Percentiles rank a stretch among this genome's conserved stretches.
Evolutionary conservation across 2,888 invertebrate genomes (phyloP).

Genomic region (Microplitis deprimator): DNA sequence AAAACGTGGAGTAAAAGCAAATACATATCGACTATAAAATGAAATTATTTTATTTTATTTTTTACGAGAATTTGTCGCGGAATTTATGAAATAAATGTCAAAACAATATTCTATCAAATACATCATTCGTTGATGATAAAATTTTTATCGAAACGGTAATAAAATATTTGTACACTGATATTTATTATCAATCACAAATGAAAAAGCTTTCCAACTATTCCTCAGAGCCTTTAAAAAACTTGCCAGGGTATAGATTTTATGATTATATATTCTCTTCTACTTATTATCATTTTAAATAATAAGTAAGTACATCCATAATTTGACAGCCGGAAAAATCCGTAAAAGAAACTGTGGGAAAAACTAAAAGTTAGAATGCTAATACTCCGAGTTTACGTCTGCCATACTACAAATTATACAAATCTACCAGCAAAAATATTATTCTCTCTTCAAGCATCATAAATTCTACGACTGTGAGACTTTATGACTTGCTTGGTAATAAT

Average conservation of each 20-base stretch:
- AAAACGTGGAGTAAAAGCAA: too few species aligned
- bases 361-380: background rate
- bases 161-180: too few species aligned
- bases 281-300: background rate
- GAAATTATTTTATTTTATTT: too few species aligned
- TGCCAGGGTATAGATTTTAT: background rate
- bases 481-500: conserved; percentile 20
- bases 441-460: background rate
- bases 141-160: too few species aligned
- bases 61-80: too few species aligned
- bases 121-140: too few species aligned
- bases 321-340: background rate
- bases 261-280: background rate
- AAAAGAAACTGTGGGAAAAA: background rate
- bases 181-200: too few species aligned
- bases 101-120: too few species aligned
- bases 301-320: background rate
- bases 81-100: too few species aligned
- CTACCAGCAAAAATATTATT: background rate
- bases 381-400: background rate
- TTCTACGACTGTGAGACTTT: conserved; percentile 7
- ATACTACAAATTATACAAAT: background rate
- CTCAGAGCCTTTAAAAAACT: background rate
- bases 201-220: too few species aligned
- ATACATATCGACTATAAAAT: too few species aligned